Percentiles rank a stretch among this genome's conserved stretches.
Evolutionary conservation across 2,888 invertebrate species (phyloP).

Genomic region (Ennomos erosarius): DNA sequence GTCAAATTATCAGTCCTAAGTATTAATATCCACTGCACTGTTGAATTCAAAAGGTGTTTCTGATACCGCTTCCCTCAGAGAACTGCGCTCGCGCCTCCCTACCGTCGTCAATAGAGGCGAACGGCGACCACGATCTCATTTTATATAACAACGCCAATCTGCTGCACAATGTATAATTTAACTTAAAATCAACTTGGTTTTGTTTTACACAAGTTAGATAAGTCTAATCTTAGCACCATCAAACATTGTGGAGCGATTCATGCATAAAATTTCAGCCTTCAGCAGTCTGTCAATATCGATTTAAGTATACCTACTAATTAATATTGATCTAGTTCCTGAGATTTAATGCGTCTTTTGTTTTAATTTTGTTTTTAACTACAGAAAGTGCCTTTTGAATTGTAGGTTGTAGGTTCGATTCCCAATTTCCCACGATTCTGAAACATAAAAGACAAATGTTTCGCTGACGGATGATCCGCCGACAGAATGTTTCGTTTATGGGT

Average conservation of each 20-base stretch:
- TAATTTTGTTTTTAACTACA: no score
- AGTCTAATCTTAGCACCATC: constrained; percentile 61
- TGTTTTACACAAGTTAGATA: constrained; percentile 75
- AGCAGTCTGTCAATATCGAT: constrained; percentile 34
- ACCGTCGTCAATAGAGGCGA: constrained; percentile 67
- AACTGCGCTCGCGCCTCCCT: constrained; percentile 64
- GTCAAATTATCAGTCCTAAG: constrained; percentile 30
- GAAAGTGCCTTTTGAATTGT: no score
- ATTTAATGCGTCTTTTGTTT: no score
- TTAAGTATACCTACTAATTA: no score
- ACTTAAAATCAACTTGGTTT: constrained; percentile 64
- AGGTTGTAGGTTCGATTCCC: no score
- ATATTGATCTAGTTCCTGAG: no score
- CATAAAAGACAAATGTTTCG: no score
- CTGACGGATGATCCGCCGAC: no score
- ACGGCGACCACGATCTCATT: constrained; percentile 63
- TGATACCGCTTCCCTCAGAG: constrained; percentile 52
- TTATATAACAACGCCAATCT: constrained; percentile 76
- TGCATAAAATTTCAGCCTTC: constrained; percentile 62
- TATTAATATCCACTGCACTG: constrained; percentile 48
- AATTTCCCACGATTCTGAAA: no score
- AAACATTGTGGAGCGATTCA: constrained; percentile 59
- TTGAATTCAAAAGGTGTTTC: constrained; percentile 43
- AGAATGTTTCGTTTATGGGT: no score
- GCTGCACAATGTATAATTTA: constrained; percentile 65